Base-by-base conservation (phyloP, 2,888 invertebrate genomes). In the Monopis laevigella region DNA sequence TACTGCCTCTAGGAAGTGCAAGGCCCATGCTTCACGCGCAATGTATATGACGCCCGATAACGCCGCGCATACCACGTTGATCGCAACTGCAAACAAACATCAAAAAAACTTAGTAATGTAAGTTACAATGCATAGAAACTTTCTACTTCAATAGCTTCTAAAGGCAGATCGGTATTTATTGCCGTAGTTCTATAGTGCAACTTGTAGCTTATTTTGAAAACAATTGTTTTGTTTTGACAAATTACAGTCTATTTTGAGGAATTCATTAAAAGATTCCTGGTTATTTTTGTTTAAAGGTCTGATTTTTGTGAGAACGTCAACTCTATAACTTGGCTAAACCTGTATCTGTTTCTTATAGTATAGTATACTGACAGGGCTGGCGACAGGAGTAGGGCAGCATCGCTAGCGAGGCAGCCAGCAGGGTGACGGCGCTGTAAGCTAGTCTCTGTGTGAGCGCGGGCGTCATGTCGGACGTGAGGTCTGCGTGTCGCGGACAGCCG, bases 41-140 rank as follows among this genome's bases (percentile, higher is more conserved):
- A 69, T 58, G 62, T 82, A 82, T 38, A 85, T 58, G 2, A 78
- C 71, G 6, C 82, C 80, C n/a, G 82, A 75, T 45, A 78, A 74
- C 1, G 70, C 65, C 6, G 62, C 56, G 39, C 80, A 64, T 13
- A 67, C 46, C n/a, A 62, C 46, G 7, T 51, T 55, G 0, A 82
- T 57, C 2, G 54, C 52, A 50, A 63, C 80, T 75, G 63, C 1
- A 50, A 52, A n/a, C n/a, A n/a, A n/a, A n/a, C n/a, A 18, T 27
- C 43, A 40, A 42, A 38, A 19, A 27, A 14, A 38, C n/a, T n/a
- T n/a, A n/a, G n/a, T n/a, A n/a, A n/a, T n/a, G n/a, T n/a, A n/a
- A n/a, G n/a, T n/a, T n/a, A n/a, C n/a, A n/a, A n/a, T n/a, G n/a
- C n/a, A n/a, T n/a, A n/a, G n/a, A n/a, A n/a, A n/a, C n/a, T n/a